A percentile compares a stretch with the other conserved stretches of the same genome.
Evolutionary conservation across 1,140 invertebrate genomes (phyloP).

Genomic region (Nilaparvata lugens): DNA sequence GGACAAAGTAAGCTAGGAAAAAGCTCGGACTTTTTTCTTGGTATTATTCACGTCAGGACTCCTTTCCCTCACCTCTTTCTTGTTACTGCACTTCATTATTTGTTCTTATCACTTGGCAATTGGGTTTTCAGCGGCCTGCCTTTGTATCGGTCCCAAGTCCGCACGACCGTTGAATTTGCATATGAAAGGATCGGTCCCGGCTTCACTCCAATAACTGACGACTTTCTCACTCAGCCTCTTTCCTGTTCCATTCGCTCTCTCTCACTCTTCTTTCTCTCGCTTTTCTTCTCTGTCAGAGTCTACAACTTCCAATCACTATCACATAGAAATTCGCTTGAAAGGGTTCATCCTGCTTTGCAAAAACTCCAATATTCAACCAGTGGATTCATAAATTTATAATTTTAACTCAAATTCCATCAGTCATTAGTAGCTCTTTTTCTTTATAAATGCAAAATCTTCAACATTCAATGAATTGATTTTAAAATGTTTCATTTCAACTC

Average conservation of each 20-base stretch:
- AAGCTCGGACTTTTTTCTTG: background rate
- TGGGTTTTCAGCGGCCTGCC: background rate
- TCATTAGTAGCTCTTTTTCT: too few relatives aligned
- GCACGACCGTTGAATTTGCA: background rate
- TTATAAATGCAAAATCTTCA: too few relatives aligned
- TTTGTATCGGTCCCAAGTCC: conserved; percentile 1
- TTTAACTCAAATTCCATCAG: too few relatives aligned
- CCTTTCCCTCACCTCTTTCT: background rate
- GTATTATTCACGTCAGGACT: background rate
- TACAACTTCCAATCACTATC: too few relatives aligned
- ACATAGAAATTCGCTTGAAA: too few relatives aligned
- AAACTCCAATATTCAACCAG: too few relatives aligned
- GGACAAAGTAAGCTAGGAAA: background rate
- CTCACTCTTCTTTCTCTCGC: conserved; percentile 1
- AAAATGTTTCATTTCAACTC: too few relatives aligned
- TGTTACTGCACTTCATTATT: background rate
- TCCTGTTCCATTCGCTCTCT: background rate
- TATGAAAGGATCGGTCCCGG: background rate
- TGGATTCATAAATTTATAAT: too few relatives aligned
- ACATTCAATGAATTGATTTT: too few relatives aligned
- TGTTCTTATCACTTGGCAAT: conserved; percentile 3
- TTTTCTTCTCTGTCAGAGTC: conserved; percentile 4
- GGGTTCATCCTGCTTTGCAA: too few relatives aligned
- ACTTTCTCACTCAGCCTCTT: conserved; percentile 2
- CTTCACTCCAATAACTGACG: background rate